Percentiles rank a stretch among this genome's conserved stretches.
Conservation (phyloP, 2,113 vertebrate species). For the Tricholaema leucomelas region DNA sequence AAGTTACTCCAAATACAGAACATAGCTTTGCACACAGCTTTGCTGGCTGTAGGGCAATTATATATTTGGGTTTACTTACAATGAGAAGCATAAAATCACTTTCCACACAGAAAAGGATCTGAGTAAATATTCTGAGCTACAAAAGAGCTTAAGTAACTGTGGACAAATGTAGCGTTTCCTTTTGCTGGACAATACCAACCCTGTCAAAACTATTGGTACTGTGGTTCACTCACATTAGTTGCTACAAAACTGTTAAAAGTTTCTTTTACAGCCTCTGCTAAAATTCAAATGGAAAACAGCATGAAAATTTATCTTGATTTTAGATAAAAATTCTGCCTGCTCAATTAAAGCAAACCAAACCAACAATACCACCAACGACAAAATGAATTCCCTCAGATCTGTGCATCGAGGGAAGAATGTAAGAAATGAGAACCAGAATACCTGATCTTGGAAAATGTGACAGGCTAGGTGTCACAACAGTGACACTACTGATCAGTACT, state of each 20-base stretch:
- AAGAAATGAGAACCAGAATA: background rate
- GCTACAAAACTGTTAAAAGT: background rate
- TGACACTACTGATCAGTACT: background rate
- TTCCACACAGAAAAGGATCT: background rate
- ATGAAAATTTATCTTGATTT: background rate
- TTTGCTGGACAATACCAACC: background rate
- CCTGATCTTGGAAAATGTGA: background rate
- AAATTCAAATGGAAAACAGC: background rate
- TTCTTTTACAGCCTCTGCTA: background rate
- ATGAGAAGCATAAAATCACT: background rate
- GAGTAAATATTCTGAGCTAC: background rate
- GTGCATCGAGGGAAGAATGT: background rate
- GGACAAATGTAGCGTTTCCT: rapidly evolving
- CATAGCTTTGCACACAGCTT: background rate
- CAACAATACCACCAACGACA: background rate
- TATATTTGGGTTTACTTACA: background rate
- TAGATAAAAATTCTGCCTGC: background rate
- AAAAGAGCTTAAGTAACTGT: background rate
- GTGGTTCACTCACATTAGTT: background rate
- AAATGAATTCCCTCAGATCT: background rate
- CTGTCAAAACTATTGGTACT: background rate
- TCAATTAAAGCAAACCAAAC: background rate
- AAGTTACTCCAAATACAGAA: background rate
- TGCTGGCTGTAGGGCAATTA: background rate
- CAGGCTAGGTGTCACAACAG: background rate